phyloP scores from a whole-genome alignment of 2,797 vertebrate genomes.

The Emydoidea blandingii region DNA sequence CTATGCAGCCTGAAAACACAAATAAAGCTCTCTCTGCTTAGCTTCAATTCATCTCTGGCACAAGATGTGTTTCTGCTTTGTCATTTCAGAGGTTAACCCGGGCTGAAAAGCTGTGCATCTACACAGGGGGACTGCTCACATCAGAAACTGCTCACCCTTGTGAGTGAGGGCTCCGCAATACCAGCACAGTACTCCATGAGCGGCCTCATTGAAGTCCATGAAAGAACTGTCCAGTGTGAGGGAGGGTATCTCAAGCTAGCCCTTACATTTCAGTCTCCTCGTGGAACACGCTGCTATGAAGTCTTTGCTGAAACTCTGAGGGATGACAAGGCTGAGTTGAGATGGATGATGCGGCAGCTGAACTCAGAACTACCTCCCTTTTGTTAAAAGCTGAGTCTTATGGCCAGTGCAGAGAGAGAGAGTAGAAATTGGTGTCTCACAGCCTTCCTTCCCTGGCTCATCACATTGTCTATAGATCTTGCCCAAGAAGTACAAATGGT shows the following conservation, averaged over 20 bases:
- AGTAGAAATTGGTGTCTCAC: background rate
- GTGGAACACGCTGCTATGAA: background rate
- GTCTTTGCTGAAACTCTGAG: background rate
- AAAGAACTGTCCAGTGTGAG: background rate
- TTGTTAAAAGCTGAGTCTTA: background rate
- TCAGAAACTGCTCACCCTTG: background rate
- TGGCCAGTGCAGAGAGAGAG: background rate
- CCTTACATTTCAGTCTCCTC: background rate
- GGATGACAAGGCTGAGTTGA: background rate
- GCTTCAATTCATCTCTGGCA: background rate
- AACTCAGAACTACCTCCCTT: background rate
- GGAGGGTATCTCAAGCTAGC: background rate
- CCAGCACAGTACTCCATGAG: background rate
- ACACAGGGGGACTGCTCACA: background rate
- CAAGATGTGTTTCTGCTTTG: no score
- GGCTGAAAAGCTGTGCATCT: background rate
- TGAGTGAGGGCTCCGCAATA: background rate
- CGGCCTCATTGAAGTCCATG: background rate
- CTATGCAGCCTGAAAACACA: background rate
- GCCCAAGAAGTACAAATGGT: background rate
- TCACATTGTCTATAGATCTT: background rate
- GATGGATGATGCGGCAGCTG: background rate
- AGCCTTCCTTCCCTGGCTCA: background rate
- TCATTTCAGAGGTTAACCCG: background rate
- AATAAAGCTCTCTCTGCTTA: background rate